A percentile compares a stretch with the other conserved stretches of the same genome.
Conservation (phyloP, 2,888 invertebrate genomes). For the Drosophila rellima region DNA sequence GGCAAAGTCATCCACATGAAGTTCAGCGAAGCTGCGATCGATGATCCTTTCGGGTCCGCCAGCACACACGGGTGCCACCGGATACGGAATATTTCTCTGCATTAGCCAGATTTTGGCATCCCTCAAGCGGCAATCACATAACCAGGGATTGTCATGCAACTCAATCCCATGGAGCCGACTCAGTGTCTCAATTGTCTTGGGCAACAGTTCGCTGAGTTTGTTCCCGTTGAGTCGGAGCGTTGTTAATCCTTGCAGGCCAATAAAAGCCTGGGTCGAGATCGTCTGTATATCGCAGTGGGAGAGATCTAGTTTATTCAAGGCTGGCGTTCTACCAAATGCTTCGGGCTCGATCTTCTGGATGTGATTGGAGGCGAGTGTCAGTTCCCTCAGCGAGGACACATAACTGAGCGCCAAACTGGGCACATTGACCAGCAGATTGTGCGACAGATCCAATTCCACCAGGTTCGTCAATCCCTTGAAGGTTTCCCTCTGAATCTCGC, state of each 20-base stretch:
- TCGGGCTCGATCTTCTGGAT: slow-evolving; percentile 92
- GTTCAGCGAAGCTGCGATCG: slow-evolving; percentile 91
- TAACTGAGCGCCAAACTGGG: slow-evolving; percentile 93
- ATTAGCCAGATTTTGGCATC: slow-evolving; percentile 93
- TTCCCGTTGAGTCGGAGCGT: slow-evolving; percentile 93
- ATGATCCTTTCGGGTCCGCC: slow-evolving; percentile 90
- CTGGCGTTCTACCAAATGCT: slow-evolving; percentile 91
- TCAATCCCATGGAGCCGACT: slow-evolving; percentile 92
- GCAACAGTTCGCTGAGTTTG: slow-evolving; percentile 90
- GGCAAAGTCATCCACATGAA: slow-evolving; percentile 93
- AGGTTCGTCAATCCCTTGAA: slow-evolving; percentile 95
- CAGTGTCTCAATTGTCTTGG: slow-evolving; percentile 90
- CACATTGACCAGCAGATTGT: slow-evolving; percentile 92
- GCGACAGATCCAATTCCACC: slow-evolving; percentile 94
- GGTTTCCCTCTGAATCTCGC: slow-evolving; percentile 93
- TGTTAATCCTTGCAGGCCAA: slow-evolving; percentile 91
- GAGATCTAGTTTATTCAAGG: slow-evolving; percentile 93
- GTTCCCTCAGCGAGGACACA: slow-evolving; percentile 92
- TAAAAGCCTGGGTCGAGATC: slow-evolving; percentile 92
- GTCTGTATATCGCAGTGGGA: slow-evolving; percentile 93
- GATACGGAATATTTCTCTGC: slow-evolving; percentile 91
- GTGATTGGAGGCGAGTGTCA: slow-evolving; percentile 93
- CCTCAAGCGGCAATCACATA: slow-evolving; percentile 93
- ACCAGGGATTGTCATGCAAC: slow-evolving; percentile 95
- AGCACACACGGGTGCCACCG: slow-evolving; percentile 92